Evolutionary conservation across 1,140 invertebrate species (phyloP).

Genomic region (Idris sp.): DNA sequence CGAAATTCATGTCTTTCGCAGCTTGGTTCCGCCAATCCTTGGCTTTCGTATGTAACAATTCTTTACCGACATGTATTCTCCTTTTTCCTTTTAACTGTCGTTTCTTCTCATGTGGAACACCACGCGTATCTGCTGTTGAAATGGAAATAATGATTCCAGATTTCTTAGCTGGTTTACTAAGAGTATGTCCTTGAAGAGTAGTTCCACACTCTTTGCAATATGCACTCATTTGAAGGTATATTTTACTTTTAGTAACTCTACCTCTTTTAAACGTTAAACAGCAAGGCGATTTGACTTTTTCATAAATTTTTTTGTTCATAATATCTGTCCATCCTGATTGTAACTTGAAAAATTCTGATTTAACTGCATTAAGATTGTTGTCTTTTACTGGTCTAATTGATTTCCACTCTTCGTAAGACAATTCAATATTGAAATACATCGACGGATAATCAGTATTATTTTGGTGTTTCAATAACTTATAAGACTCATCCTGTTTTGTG

Average conservation of each 20-base stretch:
- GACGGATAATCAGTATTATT: too few species aligned
- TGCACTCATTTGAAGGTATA: constrained; percentile 11
- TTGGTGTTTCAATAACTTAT: too few species aligned
- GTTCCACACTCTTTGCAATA: constrained; percentile 15
- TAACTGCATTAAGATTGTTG: not conserved
- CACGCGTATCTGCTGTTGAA: constrained; percentile 3
- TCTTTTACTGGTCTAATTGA: not conserved
- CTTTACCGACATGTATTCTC: constrained; percentile 4
- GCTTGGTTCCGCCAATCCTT: not conserved
- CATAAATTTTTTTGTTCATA: constrained; percentile 15
- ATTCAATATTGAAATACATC: not conserved
- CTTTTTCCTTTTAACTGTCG: not conserved
- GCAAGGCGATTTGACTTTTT: constrained; percentile 16
- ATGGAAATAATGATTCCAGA: constrained; percentile 11
- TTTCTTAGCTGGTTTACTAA: constrained; percentile 7
- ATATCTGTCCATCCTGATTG: constrained; percentile 9
- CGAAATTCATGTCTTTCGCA: constrained; percentile 10
- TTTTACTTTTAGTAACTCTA: not conserved
- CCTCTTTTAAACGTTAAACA: constrained; percentile 15
- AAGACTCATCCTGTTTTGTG: too few species aligned
- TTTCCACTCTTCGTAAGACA: not conserved
- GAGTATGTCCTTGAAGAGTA: constrained; percentile 9
- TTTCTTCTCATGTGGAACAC: constrained; percentile 7
- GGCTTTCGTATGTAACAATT: constrained; percentile 11
- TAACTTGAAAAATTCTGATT: too few species aligned